Base-by-base conservation (phyloP, 2,888 invertebrate species). In the Idaea straminata region DNA sequence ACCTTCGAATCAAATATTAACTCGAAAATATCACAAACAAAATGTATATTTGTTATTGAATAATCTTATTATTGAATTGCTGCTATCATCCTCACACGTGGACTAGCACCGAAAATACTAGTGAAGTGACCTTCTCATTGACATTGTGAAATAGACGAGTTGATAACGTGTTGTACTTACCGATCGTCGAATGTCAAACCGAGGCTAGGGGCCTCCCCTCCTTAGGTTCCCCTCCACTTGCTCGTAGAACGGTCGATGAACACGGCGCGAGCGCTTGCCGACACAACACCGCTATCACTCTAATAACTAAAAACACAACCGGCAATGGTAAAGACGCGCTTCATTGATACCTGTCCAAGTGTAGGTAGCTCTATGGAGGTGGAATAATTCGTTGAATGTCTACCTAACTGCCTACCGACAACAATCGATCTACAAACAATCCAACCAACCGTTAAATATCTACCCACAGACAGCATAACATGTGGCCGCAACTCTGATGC, bases 71-170 rank as follows among this genome's bases (percentile, higher is more conserved):
- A 72, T 72, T 70, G 69, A 70, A 47, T 7, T 7, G 66, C 66
- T 67, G 62, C 68, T 71, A 62, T 71, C 64, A 68, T 71, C 74
- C 76, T 80, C 80, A 84, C 84, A 83, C 85, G 83, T 88, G 86
- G 83, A 82, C 69, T 79, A 82, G 77, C 81, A 80, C 85, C 89
- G 82, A 90, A 91, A 90, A 91, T 89, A 90, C 84, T 83, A 81
- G 86, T 88, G 92, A 83, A 81, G 86, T 88, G 92, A 91, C 92
- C 92, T 92, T 92, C 92, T 92, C 92, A 92, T 92, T 92, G 92
- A 92, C 92, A 92, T 92, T 92, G 92, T 92, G 92, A 90, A 92
- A 92, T 92, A 91, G 89, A 88, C 87, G 84, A 86, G 85, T 85
- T 92, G 92, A 92, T 92, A 91, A 91, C 89, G 82, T 84, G 80